Base-by-base conservation (phyloP, 1,140 invertebrate genomes). In the Temnothorax nylanderi region DNA sequence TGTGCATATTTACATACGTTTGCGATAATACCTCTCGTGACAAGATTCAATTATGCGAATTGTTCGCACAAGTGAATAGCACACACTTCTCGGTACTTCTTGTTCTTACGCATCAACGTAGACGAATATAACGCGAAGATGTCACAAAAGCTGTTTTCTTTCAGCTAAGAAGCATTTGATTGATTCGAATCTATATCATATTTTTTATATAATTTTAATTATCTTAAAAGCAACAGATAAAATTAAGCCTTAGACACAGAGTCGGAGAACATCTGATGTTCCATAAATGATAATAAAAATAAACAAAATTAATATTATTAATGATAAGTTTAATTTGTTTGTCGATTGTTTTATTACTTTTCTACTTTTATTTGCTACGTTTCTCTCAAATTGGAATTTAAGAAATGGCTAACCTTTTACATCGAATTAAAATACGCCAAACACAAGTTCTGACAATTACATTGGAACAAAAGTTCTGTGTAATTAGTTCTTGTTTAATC, bases 21-120 rank as follows among this genome's bases (percentile, higher is more conserved):
- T 37, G 34, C 65, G 18, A 32, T 65, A 81, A 51, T 65, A 6
- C 41, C 21, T 11, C 8, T 75, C 69, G 34, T 26, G 41, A 56
- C 41, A 60, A 3, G 54, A 54, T 49, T 75, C 54, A 69, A 88
- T 88, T 62, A 69, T 88, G 41, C 18, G 21, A 5, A n/a, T 72
- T 81, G 65, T 16, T 65, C 11, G 8, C 37, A 51, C 7, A 13
- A 21, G 65, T 47, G n/a, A 34, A 49, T n/a, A 21, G 41, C 18
- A 49, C 4, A 58, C 60, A 37, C 8, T 34, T 34, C 16, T 78
- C 16, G 32, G 37, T 6, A 64, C 11, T 32, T 16, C 37, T 86
- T 26, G n/a, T 56, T 44, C 13, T 67, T 16, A 6, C 3, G 16
- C 13, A 37, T 56, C 32, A 21, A 37, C 11, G 47, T 11, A 21